A percentile compares a stretch with the other conserved stretches of the same genome.
phyloP scores from a whole-genome alignment of 2,797 vertebrate species.

The Mormyrops boulengeri region DNA sequence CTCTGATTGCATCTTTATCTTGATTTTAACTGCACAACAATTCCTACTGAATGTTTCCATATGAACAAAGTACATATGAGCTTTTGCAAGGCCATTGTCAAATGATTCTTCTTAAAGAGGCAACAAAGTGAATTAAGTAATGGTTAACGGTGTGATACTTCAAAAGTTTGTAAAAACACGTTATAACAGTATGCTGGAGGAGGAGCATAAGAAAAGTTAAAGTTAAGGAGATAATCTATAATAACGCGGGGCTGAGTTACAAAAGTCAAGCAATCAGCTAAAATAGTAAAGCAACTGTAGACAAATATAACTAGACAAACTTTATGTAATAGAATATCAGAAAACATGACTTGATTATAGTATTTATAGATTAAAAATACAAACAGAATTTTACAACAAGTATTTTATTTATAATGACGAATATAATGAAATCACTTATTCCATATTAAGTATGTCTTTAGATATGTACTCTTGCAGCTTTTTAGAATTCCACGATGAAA shows the following conservation, averaged over 20 bases:
- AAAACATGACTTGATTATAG: not conserved
- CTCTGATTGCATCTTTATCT: constrained; percentile 48
- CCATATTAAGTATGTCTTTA: not conserved
- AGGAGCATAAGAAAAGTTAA: not conserved
- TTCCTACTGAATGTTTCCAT: not conserved
- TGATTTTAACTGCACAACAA: constrained; percentile 44
- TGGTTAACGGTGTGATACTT: not conserved
- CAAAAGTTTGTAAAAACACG: not conserved
- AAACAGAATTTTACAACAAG: not conserved
- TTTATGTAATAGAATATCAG: not conserved
- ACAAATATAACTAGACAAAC: not conserved
- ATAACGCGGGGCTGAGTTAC: not conserved
- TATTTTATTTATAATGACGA: not conserved
- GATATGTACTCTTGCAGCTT: not conserved
- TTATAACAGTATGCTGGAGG: not conserved
- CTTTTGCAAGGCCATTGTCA: not conserved
- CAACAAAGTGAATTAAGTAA: not conserved
- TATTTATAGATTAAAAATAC: not conserved
- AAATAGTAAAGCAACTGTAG: not conserved
- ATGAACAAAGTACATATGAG: not conserved
- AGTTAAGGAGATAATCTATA: not conserved
- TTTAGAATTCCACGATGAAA: not conserved
- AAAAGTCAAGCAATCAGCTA: not conserved
- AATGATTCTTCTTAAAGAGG: not conserved
- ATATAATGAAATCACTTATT: not conserved